Conservation (phyloP, 2,888 invertebrate species). For the Volucella zonaria region DNA sequence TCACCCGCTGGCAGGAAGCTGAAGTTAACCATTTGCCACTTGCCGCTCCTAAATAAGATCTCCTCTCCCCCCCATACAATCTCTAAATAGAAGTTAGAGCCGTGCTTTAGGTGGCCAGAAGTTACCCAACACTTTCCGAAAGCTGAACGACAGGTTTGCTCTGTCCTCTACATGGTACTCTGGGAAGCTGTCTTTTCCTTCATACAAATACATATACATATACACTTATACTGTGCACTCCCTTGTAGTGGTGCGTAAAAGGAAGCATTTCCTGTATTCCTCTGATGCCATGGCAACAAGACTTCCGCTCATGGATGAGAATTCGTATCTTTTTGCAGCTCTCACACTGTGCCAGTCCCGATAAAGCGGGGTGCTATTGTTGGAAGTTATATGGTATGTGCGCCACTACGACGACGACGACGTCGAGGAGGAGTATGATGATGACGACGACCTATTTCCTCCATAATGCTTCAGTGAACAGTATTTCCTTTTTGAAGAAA, state of each 20-base stretch:
- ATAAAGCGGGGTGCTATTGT: conserved; percentile 33
- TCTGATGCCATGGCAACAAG: conserved; percentile 64
- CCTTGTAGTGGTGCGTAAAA: conserved; percentile 11
- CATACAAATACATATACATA: conserved; percentile 12
- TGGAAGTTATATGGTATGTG: conserved; percentile 37
- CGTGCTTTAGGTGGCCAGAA: conserved; percentile 36
- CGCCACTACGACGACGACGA: conserved; percentile 48
- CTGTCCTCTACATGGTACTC: too few relatives aligned
- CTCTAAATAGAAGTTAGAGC: conserved; percentile 15
- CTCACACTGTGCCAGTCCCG: conserved; percentile 15
- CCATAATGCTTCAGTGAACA: conserved; percentile 61
- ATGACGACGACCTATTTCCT: conserved; percentile 67
- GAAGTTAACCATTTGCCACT: conserved; percentile 20
- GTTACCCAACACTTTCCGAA: conserved; percentile 42
- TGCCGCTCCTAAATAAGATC: conserved; percentile 40
- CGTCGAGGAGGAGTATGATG: neutral
- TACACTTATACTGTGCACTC: neutral
- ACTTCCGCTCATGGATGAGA: conserved; percentile 45
- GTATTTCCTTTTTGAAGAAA: conserved; percentile 56
- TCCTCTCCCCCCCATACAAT: conserved; percentile 39
- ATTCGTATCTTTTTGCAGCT: conserved; percentile 21
- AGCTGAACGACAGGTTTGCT: conserved; percentile 22
- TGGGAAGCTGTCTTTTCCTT: neutral
- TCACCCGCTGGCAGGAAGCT: conserved; percentile 28
- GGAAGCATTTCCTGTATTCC: conserved; percentile 60